Conservation (phyloP, 64 coral and sea anemone species). For the Pachyseris speciosa region DNA sequence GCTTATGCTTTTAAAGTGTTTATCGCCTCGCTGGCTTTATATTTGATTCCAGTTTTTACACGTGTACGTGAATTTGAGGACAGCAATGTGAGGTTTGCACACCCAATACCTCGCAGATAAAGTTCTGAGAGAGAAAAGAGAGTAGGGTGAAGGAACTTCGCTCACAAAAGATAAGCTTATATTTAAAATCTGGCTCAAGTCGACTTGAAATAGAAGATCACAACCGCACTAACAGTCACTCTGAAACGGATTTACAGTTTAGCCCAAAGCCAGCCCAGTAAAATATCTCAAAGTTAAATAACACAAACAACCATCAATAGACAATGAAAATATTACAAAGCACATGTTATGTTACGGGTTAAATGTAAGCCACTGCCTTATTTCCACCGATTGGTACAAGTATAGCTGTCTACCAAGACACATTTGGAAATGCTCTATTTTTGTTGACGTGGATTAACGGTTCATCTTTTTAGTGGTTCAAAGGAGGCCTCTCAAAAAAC, state of each 20-base stretch:
- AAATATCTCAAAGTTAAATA: background rate
- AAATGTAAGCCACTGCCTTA: background rate
- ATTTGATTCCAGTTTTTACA: conserved; percentile 1
- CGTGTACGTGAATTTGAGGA: background rate
- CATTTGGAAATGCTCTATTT: background rate
- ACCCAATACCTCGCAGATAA: too few species aligned
- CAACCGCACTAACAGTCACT: background rate
- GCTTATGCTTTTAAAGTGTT: background rate
- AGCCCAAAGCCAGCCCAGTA: conserved; percentile 1
- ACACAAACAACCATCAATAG: conserved; percentile 8
- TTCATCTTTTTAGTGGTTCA: background rate
- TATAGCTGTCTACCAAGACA: background rate
- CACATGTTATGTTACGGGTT: background rate
- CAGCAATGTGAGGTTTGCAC: too few species aligned
- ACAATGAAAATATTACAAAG: background rate
- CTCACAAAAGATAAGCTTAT: too few species aligned
- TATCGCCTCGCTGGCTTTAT: background rate
- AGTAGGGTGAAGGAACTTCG: too few species aligned
- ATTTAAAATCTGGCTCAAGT: too few species aligned
- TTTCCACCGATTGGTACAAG: background rate
- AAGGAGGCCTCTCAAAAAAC: too few species aligned
- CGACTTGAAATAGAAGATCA: background rate
- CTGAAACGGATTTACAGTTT: background rate
- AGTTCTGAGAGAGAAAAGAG: too few species aligned
- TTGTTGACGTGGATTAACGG: background rate